Percentiles rank a stretch among this genome's conserved stretches.
Evolutionary conservation across 2,888 invertebrate genomes (phyloP).

Genomic region (Therioaphis trifolii): DNA sequence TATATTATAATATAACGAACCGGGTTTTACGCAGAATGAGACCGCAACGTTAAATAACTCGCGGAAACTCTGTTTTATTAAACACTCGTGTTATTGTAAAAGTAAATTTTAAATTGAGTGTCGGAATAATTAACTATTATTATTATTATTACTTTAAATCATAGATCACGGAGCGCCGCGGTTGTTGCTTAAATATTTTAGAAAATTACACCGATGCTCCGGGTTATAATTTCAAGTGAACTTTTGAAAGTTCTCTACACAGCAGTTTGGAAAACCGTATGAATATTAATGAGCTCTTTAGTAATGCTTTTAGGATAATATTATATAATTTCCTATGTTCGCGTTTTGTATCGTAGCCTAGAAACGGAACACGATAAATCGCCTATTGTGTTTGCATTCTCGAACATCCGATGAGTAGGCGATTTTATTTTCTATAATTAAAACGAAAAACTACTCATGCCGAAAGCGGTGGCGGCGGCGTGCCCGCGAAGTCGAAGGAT

Average conservation of each 20-base stretch:
- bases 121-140: too few relatives aligned
- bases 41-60: not conserved
- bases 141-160: not conserved
- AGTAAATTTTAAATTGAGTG: constrained; percentile 2
- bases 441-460: constrained; percentile 8
- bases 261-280: not conserved
- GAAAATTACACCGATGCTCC: not conserved
- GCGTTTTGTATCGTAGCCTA: constrained; percentile 7
- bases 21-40: not conserved
- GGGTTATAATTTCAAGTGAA: constrained; percentile 34
- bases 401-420: constrained; percentile 37
- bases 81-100: not conserved
- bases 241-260: constrained; percentile 9
- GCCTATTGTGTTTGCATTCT: constrained; percentile 12
- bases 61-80: not conserved
- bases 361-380: constrained; percentile 15
- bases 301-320: constrained; percentile 14
- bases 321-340: constrained; percentile 14
- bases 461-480: not conserved
- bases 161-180: not conserved
- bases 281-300: constrained; percentile 47
- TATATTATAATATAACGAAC: not conserved
- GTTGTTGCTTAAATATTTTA: constrained; percentile 5
- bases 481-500: not conserved
- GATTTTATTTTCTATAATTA: constrained; percentile 37